These are phyloP conservation scores for Haliaeetus leucogaster DNA, from an alignment of 2,113 vertebrate species.

Conservation along the genomic window DNA sequence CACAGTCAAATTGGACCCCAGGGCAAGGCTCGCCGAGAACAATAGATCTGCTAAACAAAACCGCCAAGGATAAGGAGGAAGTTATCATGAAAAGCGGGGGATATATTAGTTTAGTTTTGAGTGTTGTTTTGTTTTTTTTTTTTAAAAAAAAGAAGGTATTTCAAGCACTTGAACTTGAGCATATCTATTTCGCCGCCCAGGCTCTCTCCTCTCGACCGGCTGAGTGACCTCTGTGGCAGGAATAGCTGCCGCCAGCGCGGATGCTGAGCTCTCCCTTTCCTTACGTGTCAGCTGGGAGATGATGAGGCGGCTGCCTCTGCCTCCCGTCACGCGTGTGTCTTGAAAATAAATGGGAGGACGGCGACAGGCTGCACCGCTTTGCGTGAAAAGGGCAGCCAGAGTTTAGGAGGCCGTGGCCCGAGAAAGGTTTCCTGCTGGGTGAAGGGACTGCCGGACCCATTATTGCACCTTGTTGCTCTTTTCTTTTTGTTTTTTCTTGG, in stretches of 20 bases:
- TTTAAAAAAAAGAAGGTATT: not conserved
- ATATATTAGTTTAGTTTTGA: not conserved
- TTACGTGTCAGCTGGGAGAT: not conserved
- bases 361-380: not conserved
- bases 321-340: not conserved
- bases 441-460: not conserved
- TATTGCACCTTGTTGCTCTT: not conserved
- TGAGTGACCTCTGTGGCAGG: not conserved
- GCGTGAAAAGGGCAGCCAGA: conserved; percentile 63
- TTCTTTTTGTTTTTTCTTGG: not conserved
- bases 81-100: not conserved
- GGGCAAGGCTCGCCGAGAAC: conserved; percentile 44
- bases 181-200: conserved; percentile 34
- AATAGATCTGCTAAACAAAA: conserved; percentile 53
- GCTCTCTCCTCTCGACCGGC: not conserved
- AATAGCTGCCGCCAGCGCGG: not conserved
- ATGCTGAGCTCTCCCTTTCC: not conserved
- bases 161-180: conserved; percentile 49
- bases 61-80: conserved; percentile 3
- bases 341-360: not conserved
- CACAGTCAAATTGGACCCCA: conserved; percentile 46
- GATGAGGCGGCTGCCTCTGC: not conserved
- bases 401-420: conserved; percentile 49
- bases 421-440: conserved; percentile 12
- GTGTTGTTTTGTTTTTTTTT: not conserved